A percentile compares a stretch with the other conserved stretches of the same genome.
Conservation (phyloP, 1,140 invertebrate species). For the Bombus picipes region DNA sequence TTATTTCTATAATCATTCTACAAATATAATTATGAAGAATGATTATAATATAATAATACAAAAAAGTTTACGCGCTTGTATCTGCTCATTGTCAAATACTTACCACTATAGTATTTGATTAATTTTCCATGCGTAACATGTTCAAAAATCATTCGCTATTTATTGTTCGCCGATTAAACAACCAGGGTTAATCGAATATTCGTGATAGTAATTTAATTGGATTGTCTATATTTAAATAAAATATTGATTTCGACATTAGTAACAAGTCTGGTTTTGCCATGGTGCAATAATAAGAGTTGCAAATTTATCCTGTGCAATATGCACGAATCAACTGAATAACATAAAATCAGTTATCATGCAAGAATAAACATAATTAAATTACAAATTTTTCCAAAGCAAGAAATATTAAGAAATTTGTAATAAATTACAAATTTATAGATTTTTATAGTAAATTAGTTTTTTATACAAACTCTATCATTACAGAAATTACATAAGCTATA, state of each 20-base stretch:
- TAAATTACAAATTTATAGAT: slow-evolving; percentile 26
- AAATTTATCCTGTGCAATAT: slow-evolving; percentile 74
- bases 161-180: slow-evolving; percentile 6
- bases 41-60: not conserved
- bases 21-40: not conserved
- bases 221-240: slow-evolving; percentile 35
- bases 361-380: slow-evolving; percentile 19
- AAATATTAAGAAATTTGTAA: not conserved
- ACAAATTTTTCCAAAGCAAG: slow-evolving; percentile 24
- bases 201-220: slow-evolving; percentile 48
- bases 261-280: slow-evolving; percentile 56
- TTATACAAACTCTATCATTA: not conserved
- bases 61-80: not conserved
- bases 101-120: not conserved
- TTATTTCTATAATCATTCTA: not conserved
- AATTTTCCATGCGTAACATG: slow-evolving; percentile 6
- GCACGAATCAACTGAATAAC: slow-evolving; percentile 37
- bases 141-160: slow-evolving; percentile 19
- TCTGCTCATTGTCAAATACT: not conserved
- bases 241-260: slow-evolving; percentile 38
- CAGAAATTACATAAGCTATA: not conserved
- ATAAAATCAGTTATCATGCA: slow-evolving; percentile 16
- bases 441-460: slow-evolving; percentile 32
- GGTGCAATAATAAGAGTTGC: slow-evolving; percentile 79
- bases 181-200: slow-evolving; percentile 12